These are phyloP conservation scores for Eupristina koningsbergeri DNA, from an alignment of 1,140 invertebrate species.

Conservation along the genomic window DNA sequence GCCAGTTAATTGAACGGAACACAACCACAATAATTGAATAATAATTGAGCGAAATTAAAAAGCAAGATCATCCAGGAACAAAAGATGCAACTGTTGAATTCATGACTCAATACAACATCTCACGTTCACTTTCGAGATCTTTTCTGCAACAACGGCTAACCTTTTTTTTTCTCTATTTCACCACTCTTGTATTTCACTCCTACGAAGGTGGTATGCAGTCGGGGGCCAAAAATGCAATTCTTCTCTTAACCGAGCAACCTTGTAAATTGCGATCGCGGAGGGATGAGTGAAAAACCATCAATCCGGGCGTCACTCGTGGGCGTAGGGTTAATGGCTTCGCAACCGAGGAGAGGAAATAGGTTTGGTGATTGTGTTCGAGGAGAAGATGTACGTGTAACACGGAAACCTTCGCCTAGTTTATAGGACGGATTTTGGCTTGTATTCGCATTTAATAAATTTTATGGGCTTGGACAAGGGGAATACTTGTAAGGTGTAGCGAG, in stretches of 20 bases:
- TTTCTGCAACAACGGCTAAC: neutral
- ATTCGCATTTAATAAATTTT: constrained; percentile 5
- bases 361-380: neutral
- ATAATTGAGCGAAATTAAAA: neutral
- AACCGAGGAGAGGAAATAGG: neutral
- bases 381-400: neutral
- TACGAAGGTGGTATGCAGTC: neutral
- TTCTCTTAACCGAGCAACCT: constrained; percentile 22
- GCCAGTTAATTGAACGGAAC: neutral
- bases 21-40: neutral
- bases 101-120: neutral
- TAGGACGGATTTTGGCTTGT: neutral
- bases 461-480: neutral
- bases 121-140: neutral
- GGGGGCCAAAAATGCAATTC: neutral
- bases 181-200: neutral
- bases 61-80: neutral
- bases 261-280: constrained; percentile 52
- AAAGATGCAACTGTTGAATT: neutral
- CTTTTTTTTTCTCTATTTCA: neutral
- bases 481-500: neutral
- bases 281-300: neutral
- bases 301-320: neutral
- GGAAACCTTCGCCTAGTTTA: neutral
- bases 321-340: neutral